These are phyloP conservation scores for Tragelaphus eurycerus DNA, from an alignment of 2,797 vertebrate species.

Conservation along the genomic window DNA sequence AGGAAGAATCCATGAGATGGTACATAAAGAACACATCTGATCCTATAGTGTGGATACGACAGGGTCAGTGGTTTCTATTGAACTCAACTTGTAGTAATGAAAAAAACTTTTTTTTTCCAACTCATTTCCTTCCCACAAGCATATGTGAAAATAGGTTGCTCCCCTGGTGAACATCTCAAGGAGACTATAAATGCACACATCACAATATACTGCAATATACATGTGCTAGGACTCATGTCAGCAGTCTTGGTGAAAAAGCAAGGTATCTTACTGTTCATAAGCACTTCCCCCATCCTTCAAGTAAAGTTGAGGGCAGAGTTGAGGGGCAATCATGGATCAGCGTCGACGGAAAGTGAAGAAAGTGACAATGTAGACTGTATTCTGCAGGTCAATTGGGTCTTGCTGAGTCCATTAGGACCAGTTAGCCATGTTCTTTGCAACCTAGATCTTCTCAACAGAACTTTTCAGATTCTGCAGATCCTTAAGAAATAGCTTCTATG, in stretches of 20 bases:
- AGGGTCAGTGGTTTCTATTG: neutral
- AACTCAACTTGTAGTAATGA: neutral
- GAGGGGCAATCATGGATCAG: neutral
- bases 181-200: neutral
- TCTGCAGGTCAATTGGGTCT: conserved; percentile 20
- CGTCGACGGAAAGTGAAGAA: neutral
- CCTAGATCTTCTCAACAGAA: conserved; percentile 66
- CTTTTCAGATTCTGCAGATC: conserved; percentile 62
- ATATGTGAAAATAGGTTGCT: neutral
- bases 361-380: neutral
- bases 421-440: conserved; percentile 41
- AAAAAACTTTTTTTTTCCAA: neutral
- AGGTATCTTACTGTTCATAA: neutral
- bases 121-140: neutral
- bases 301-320: neutral
- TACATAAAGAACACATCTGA: neutral
- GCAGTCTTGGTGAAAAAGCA: neutral
- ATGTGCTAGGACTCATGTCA: neutral
- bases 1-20: neutral
- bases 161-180: neutral
- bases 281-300: neutral
- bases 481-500: conserved; percentile 61
- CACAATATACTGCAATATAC: neutral
- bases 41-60: neutral
- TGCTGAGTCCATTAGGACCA: neutral